phyloP scores from a whole-genome alignment of 1,140 invertebrate genomes.

The Hesperophylax magnus region DNA sequence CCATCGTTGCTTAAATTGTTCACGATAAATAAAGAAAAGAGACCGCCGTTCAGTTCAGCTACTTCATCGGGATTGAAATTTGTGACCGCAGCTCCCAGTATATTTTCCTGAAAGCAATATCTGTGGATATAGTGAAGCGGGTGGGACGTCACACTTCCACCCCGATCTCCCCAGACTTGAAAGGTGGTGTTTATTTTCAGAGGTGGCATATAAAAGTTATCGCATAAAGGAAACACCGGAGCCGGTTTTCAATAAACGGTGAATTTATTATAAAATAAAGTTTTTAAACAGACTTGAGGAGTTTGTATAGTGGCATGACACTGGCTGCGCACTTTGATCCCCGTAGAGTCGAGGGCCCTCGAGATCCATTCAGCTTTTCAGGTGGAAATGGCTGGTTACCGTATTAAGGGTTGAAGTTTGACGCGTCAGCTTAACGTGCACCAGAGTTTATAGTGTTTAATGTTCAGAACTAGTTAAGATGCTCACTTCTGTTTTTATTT shows the following conservation, averaged over 20 bases:
- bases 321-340: slow-evolving; percentile 27
- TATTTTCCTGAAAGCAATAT: slow-evolving; percentile 44
- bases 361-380: slow-evolving; percentile 28
- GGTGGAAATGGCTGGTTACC: background rate
- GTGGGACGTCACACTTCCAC: background rate
- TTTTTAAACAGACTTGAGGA: slow-evolving; percentile 49
- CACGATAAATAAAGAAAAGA: slow-evolving; percentile 30
- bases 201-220: slow-evolving; percentile 53
- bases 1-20: slow-evolving; percentile 20
- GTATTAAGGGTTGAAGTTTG: background rate
- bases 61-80: slow-evolving; percentile 38
- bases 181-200: background rate
- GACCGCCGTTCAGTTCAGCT: slow-evolving; percentile 25
- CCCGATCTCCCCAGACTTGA: slow-evolving; percentile 11
- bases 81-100: slow-evolving; percentile 30
- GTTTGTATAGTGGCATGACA: slow-evolving; percentile 10
- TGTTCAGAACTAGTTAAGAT: too few species aligned
- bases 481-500: too few species aligned
- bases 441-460: too few species aligned
- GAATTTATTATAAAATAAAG: slow-evolving; percentile 58
- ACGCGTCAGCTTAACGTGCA: too few species aligned
- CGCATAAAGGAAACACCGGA: slow-evolving; percentile 51
- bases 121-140: background rate
- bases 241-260: slow-evolving; percentile 52
- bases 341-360: background rate